Conservation (phyloP, 2,113 vertebrate species). For the Fregata magnificens region DNA sequence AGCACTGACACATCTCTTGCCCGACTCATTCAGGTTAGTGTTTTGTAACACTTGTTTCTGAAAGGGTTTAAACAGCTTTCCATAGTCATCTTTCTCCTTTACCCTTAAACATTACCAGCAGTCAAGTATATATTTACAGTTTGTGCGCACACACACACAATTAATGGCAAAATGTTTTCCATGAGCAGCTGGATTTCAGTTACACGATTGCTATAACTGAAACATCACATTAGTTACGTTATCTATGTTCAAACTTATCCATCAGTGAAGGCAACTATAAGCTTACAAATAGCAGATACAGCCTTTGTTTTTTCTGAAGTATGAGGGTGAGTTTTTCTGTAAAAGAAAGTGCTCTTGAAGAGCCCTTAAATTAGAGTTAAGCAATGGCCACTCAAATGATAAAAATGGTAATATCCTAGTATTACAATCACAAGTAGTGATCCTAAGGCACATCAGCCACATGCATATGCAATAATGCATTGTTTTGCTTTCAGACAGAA, state of each 20-base stretch:
- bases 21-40: neutral
- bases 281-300: constrained; percentile 46
- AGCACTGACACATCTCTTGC: neutral
- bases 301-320: neutral
- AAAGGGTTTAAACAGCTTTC: constrained; percentile 11
- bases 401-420: constrained; percentile 1
- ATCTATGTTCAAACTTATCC: neutral
- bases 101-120: neutral
- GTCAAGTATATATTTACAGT: constrained; percentile 55
- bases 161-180: constrained; percentile 44
- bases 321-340: neutral
- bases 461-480: constrained; percentile 28
- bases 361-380: constrained; percentile 43
- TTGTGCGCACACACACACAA: constrained; percentile 28
- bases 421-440: constrained; percentile 63
- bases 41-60: neutral
- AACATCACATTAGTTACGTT: constrained; percentile 8
- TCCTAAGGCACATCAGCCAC: constrained; percentile 80
- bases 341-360: constrained; percentile 15
- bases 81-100: neutral
- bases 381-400: constrained; percentile 40
- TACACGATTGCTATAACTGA: constrained; percentile 18
- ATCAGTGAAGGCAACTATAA: neutral
- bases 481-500: constrained; percentile 28
- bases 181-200: constrained; percentile 53